Evolutionary conservation across 2,888 invertebrate species (phyloP), one percentile per base, ranked within the genome.

Genomic region (Polyommatus icarus): DNA sequence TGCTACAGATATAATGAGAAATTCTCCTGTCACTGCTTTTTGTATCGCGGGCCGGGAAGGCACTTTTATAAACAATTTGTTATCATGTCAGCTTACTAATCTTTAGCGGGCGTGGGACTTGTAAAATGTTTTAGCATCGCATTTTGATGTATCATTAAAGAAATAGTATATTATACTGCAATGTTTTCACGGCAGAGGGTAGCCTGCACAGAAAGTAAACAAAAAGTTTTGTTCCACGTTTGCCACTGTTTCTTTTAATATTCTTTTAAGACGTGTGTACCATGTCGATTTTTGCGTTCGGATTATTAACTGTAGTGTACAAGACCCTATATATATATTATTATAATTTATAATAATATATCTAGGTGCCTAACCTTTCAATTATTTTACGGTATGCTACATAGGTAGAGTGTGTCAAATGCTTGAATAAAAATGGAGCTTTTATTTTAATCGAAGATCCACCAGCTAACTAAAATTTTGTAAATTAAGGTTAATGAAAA

Each of bases 21-120:
- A 92, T 93, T 92, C 92, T 92, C 85, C 87, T 91, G 92, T 92
- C 92, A 90, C 89, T 83, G 89, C 86, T 90, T 91, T 89, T 89
- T 90, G 88, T 91, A 88, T 89, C 88, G 89, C 84, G 85, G 84
- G 81, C 83, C 82, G 84, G 84, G 83, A 81, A 81, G 83, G 82
- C 85, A 85, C 87, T 89, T 90, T 89, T 87, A 83, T 88, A 84
- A 82, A 84, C 80, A 83, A 83, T 84, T 83, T 83, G 82, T 83
- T 79, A 81, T 78, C 82, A 80, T 82, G 83, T 83, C 83, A 83
- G 76, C 36, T 8, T 61, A 40, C 24, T 61, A 24, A 59, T 72
- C 76, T 61, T 78, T 80, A 79, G 78, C 78, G 80, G 80, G 71
- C 24, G n/a, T 73, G 5, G 15, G 24, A 20, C 5, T 6, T 29